Conservation (phyloP, 92 coral and sea anemone species). For the Blastomussa wellsi region DNA sequence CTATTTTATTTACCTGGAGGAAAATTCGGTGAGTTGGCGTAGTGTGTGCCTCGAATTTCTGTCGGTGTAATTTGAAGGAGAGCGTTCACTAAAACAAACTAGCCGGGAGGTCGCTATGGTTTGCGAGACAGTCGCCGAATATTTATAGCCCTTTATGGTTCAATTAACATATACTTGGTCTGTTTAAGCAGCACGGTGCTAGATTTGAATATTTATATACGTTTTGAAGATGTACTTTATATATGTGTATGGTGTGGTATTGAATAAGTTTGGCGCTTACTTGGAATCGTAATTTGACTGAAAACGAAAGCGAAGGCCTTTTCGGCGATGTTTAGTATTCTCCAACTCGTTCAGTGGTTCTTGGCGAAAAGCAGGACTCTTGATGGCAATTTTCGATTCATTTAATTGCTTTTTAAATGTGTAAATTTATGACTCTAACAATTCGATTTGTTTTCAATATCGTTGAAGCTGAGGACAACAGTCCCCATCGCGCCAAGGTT, state of each 20-base stretch:
- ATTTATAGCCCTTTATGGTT: not conserved
- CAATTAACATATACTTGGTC: conserved; percentile 5
- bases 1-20: conserved; percentile 74
- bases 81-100: not conserved
- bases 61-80: not conserved
- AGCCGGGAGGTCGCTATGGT: not conserved
- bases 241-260: not conserved
- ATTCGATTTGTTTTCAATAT: conserved; percentile 12
- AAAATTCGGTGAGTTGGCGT: conserved; percentile 54
- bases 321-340: conserved; percentile 4
- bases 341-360: conserved; percentile 9
- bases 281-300: not conserved
- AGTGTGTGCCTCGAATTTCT: not conserved
- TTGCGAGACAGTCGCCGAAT: conserved; percentile 12
- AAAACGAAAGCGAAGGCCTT: not conserved
- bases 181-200: not conserved
- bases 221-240: not conserved
- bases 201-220: conserved; percentile 17
- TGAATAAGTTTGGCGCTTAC: not conserved
- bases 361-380: conserved; percentile 24
- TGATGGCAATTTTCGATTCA: too few species aligned
- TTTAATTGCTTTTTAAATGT: not conserved
- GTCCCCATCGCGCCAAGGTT: not conserved
- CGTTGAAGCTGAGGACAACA: conserved; percentile 1
- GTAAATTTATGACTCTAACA: not conserved